Conservation (phyloP, 2,888 invertebrate species). For the Cyclophora punctaria region DNA sequence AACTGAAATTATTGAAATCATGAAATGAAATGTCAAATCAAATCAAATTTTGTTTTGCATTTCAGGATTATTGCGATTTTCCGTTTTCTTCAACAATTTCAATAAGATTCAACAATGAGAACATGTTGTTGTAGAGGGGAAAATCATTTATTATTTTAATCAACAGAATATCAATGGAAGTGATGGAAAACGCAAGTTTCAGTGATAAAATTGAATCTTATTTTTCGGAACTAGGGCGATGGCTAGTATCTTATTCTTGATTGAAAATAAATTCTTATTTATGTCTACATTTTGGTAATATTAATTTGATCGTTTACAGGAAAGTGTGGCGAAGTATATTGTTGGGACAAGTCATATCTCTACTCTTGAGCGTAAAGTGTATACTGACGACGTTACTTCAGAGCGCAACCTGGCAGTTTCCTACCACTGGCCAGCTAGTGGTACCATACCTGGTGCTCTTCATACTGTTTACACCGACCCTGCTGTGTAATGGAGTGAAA, state of each 20-base stretch:
- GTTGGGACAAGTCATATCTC: slow-evolving; percentile 83
- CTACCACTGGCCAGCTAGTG: slow-evolving; percentile 87
- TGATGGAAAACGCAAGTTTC: slow-evolving; percentile 68
- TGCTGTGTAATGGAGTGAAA: slow-evolving; percentile 82
- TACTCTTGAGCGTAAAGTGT: slow-evolving; percentile 85
- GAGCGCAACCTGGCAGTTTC: slow-evolving; percentile 79
- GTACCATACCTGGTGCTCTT: slow-evolving; percentile 86
- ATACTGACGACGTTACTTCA: slow-evolving; percentile 82
- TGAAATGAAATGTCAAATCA: slow-evolving; percentile 11
- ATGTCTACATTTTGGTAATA: slow-evolving; percentile 16
- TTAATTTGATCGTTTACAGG: slow-evolving; percentile 51
- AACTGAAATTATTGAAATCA: slow-evolving; percentile 13
- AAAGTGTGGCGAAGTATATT: slow-evolving; percentile 83
- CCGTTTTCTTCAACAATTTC: slow-evolving; percentile 1
- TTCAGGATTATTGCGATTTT: slow-evolving; percentile 5
- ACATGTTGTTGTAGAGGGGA: too few relatives aligned
- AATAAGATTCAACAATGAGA: too few relatives aligned
- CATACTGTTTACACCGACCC: slow-evolving; percentile 83
- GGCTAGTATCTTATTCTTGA: slow-evolving; percentile 60
- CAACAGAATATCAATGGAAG: slow-evolving; percentile 8
- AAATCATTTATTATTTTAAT: too few relatives aligned
- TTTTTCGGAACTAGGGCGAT: slow-evolving; percentile 81
- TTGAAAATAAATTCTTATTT: background rate
- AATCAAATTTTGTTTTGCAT: slow-evolving; percentile 22
- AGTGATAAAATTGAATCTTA: slow-evolving; percentile 80